Conservation (phyloP, 2,797 vertebrate species). For the Sebastes elongatus region DNA sequence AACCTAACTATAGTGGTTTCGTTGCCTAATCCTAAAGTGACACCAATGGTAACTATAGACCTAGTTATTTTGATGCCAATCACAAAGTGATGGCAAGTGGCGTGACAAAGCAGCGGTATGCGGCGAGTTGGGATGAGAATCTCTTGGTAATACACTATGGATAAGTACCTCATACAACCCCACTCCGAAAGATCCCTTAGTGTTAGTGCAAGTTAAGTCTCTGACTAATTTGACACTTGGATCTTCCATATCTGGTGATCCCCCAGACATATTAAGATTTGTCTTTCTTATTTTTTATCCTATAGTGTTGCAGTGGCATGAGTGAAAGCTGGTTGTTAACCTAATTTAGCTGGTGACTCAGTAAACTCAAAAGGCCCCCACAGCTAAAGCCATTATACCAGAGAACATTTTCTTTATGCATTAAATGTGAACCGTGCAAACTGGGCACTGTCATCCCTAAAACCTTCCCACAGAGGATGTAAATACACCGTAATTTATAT, state of each 20-base stretch:
- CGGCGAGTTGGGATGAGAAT: no score
- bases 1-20: no score
- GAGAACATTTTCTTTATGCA: conserved; percentile 24
- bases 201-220: neutral
- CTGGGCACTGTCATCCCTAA: conserved; percentile 17
- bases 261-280: neutral
- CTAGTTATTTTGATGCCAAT: no score
- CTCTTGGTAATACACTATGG: no score
- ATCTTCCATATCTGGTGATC: conserved; percentile 22
- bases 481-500: conserved; percentile 24
- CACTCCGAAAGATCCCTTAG: neutral
- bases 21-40: no score
- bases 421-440: conserved; percentile 18
- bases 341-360: conserved; percentile 57
- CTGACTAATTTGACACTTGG: conserved; percentile 27
- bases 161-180: no score
- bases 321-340: conserved; percentile 20
- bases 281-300: conserved; percentile 16
- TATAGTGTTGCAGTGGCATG: neutral
- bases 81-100: no score
- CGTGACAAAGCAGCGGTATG: no score
- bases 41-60: no score
- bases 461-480: conserved; percentile 39
- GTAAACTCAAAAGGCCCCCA: conserved; percentile 44
- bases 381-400: conserved; percentile 30